Evolutionary conservation across 2,113 vertebrate genomes (phyloP), one percentile per base, ranked within the genome.

Genomic region (Oreamnos americanus): DNA sequence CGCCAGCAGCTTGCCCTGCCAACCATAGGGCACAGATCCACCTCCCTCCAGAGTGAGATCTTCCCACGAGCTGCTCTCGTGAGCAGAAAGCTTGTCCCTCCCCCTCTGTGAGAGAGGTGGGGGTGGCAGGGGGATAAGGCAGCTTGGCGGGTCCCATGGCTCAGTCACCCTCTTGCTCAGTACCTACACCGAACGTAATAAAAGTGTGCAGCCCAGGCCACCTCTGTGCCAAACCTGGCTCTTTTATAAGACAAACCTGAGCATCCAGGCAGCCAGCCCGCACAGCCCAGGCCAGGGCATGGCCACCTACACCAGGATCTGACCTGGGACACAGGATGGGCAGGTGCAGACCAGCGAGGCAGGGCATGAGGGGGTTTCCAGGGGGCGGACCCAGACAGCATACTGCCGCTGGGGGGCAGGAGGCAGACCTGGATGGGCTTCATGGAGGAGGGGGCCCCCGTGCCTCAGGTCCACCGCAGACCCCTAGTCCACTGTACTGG

Each of bases 381-480:
- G 39, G 79, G 25, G 53, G 39, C 4, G 1, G 71, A 23, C 23
- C 58, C 12, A 4, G 81, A 39, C 15, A 53, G 33, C 10, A 11
- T 39, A 9, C 13, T 11, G 85, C 49, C 3, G 0, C 30, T 47
- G 16, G 8, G 19, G 3, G 28, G 64, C 12, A 67, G 83, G 55
- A 51, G 13, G 15, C 36, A 82, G 47, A 21, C 45, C 19, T n/a
- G 39, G 58, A 74, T 13, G 5, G 45, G 26, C 55, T 47, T 89
- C 53, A 17, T 0, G 2, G 28, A 4, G 36, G 17, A 78, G 7
- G 26, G 23, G 39, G 36, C 9, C 47, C 39, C 62, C 0, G 3
- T 26, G 43, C 64, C 43, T 39, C 57, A 47, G 6, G 64, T 45
- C 57, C 84, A n/a, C 11, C 36, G 10, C n/a, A 81, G 28, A 57